phyloP scores from a whole-genome alignment of 2,113 vertebrate genomes.

The Lepisosteus osseus region DNA sequence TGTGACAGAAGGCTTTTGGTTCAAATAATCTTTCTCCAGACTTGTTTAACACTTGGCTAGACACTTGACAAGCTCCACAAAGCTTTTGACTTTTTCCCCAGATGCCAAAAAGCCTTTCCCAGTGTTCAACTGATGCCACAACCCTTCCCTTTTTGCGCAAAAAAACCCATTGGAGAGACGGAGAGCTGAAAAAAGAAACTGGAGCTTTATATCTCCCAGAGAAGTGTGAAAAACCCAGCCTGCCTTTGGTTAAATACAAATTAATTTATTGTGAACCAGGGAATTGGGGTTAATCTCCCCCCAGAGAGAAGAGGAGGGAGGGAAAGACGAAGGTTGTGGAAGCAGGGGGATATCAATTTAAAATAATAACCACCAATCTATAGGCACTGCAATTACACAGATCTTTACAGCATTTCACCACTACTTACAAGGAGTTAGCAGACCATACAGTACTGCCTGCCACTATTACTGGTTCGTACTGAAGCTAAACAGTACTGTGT shows the following conservation, averaged over 20 bases:
- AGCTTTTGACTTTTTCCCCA: background rate
- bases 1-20: background rate
- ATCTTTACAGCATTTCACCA: too few relatives aligned
- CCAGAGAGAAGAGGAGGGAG: slow-evolving; percentile 41
- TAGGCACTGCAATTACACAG: too few relatives aligned
- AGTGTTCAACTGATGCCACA: slow-evolving; percentile 15
- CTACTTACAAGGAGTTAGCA: too few relatives aligned
- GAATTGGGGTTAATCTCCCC: slow-evolving; percentile 64
- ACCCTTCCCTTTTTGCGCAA: background rate
- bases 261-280: slow-evolving; percentile 64
- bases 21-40: background rate
- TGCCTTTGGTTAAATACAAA: slow-evolving; percentile 51
- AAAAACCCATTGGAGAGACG: background rate
- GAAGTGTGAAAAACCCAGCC: slow-evolving; percentile 44
- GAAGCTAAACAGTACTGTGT: too few relatives aligned
- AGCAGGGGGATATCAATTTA: background rate
- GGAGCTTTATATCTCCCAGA: slow-evolving; percentile 49
- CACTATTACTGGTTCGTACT: too few relatives aligned
- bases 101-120: background rate
- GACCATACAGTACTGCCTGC: too few relatives aligned
- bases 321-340: slow-evolving; percentile 2
- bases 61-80: background rate
- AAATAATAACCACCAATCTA: slow-evolving; percentile 7
- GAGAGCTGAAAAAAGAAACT: slow-evolving; percentile 10
- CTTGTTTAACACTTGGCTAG: slow-evolving; percentile 20